Evolutionary conservation across 1,140 invertebrate species (phyloP), one percentile per base, ranked within the genome.

Genomic region (Macrobrachium nipponense): DNA sequence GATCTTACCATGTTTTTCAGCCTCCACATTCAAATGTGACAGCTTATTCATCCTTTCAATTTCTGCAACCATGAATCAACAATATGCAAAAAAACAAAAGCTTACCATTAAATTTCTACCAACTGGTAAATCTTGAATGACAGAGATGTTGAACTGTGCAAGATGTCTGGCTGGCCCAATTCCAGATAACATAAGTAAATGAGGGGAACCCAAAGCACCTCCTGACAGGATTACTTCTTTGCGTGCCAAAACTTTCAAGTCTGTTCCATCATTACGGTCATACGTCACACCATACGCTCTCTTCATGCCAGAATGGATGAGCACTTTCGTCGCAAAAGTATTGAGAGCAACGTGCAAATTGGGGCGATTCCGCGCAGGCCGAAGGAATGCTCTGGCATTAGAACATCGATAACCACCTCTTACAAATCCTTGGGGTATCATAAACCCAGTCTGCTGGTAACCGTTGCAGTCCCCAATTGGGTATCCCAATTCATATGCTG

Each of bases 151-250:
- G 14, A 43, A 59, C 8, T 20, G 17, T 4, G 17, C 14, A 23
- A 83, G 73, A 18, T 83, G 82, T 5, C 15, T 20, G 6, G 82
- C 73, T 6, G 82, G 82, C 11, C 82, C 82, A 12, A 83, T 58
- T 17, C 82, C 82, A 3, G 82, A 83, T 15, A 83, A 70, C 82
- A 83, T 75, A 58, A 83, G 82, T 17, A 83, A 36, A 20, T 77
- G 72, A 8, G 82, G 82, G 11, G 82, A 76, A 43, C 76, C 76
- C 59, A 83, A 44, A 20, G 82, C 82, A 36, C 82, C 82, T 17
- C 72, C 82, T 17, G 36, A 62, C n/a, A 83, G 6, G 23, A 83
- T 36, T 43, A 83, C 82, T 27, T 83, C 82, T 27, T 70, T 70
- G 14, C 82, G 51, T 36, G 36, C 82, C 36, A 5, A 12, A 18